phyloP scores from a whole-genome alignment of 2,797 vertebrate genomes.

The Paguma larvata region DNA sequence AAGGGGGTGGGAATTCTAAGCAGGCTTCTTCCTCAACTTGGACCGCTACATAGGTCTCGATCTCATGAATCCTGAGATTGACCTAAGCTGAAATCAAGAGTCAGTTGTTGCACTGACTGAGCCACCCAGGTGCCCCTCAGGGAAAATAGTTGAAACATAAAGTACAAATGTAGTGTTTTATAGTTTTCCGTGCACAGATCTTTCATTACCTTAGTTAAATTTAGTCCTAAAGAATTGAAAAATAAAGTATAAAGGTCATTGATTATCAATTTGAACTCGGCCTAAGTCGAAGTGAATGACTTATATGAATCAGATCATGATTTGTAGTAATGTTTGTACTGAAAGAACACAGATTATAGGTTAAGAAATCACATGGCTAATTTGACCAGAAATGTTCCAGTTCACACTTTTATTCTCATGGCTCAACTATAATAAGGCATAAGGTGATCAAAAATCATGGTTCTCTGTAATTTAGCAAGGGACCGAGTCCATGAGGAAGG shows the following conservation, averaged over 20 bases:
- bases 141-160: slow-evolving; percentile 8
- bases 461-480: not conserved
- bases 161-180: not conserved
- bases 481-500: not conserved
- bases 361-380: not conserved
- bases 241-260: not conserved
- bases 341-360: not conserved
- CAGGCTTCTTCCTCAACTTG: no score
- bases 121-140: no score
- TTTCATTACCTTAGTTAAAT: not conserved
- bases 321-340: not conserved
- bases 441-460: not conserved
- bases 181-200: not conserved
- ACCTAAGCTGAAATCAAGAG: no score
- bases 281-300: not conserved
- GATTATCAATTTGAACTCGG: not conserved
- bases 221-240: not conserved
- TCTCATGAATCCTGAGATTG: no score
- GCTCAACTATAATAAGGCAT: not conserved
- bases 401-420: not conserved
- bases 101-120: no score
- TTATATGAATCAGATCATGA: not conserved
- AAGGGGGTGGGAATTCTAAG: no score
- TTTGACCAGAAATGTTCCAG: not conserved
- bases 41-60: no score